Conservation (phyloP, 2,888 invertebrate species). For the Caenorhabditis sp. region DNA sequence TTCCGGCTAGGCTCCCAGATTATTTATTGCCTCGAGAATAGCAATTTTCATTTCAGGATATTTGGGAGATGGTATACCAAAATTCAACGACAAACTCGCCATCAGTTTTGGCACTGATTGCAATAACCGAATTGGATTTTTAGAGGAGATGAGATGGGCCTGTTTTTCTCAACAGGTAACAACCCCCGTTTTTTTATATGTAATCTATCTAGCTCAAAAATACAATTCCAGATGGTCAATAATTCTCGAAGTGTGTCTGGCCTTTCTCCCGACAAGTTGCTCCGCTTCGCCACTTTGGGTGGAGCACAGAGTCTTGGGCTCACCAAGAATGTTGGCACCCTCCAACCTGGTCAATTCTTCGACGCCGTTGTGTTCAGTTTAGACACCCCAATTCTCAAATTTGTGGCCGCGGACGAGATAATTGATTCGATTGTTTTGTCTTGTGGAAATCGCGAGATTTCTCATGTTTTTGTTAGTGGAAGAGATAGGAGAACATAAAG, state of each 20-base stretch:
- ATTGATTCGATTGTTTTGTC: constrained; percentile 64
- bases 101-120: constrained; percentile 70
- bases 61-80: constrained; percentile 67
- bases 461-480: constrained; percentile 57
- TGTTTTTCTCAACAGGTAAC: constrained; percentile 68
- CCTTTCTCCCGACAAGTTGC: constrained; percentile 54
- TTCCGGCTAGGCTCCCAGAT: no score
- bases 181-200: not conserved
- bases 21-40: no score
- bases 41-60: constrained; percentile 42
- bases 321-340: constrained; percentile 41
- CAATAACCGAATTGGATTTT: constrained; percentile 65
- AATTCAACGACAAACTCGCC: constrained; percentile 42
- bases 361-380: constrained; percentile 61
- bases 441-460: constrained; percentile 65
- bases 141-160: constrained; percentile 70
- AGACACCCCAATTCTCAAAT: constrained; percentile 37
- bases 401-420: constrained; percentile 37
- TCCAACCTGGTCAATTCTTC: constrained; percentile 56
- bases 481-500: constrained; percentile 27
- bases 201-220: not conserved
- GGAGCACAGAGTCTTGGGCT: constrained; percentile 64
- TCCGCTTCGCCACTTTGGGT: constrained; percentile 59
- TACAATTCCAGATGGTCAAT: constrained; percentile 54
- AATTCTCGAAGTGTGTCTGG: constrained; percentile 62